Conservation (phyloP, 2,113 vertebrate genomes). For the Piaya cayana region DNA sequence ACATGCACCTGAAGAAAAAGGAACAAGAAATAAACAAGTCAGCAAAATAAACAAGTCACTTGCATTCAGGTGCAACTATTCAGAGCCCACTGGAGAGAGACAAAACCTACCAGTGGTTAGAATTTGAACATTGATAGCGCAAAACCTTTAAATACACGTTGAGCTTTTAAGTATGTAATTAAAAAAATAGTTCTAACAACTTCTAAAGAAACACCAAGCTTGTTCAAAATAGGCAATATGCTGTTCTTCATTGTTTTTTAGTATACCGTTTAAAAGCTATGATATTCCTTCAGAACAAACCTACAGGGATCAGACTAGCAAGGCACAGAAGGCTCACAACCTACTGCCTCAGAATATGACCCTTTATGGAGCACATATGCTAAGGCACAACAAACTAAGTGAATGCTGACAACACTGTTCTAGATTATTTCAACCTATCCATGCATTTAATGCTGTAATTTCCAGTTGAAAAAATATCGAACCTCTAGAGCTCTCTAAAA, state of each 20-base stretch:
- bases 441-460: not conserved
- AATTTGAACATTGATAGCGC: not conserved
- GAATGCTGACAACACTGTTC: not conserved
- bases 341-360: not conserved
- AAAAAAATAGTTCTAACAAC: not conserved
- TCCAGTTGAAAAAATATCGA: not conserved
- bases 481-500: not conserved
- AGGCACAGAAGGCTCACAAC: not conserved
- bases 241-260: not conserved
- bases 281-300: not conserved
- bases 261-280: not conserved
- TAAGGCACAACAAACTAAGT: not conserved
- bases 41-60: not conserved
- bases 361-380: not conserved
- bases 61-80: not conserved
- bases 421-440: not conserved
- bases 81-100: not conserved
- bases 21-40: not conserved
- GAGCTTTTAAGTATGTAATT: not conserved
- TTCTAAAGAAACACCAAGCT: not conserved
- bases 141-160: not conserved
- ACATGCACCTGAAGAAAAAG: slow-evolving; percentile 75
- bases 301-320: not conserved
- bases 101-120: not conserved
- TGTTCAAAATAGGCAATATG: not conserved